Evolutionary conservation across 2,888 invertebrate genomes (phyloP), one percentile per base, ranked within the genome.

Genomic region (Deroplatys truncata): DNA sequence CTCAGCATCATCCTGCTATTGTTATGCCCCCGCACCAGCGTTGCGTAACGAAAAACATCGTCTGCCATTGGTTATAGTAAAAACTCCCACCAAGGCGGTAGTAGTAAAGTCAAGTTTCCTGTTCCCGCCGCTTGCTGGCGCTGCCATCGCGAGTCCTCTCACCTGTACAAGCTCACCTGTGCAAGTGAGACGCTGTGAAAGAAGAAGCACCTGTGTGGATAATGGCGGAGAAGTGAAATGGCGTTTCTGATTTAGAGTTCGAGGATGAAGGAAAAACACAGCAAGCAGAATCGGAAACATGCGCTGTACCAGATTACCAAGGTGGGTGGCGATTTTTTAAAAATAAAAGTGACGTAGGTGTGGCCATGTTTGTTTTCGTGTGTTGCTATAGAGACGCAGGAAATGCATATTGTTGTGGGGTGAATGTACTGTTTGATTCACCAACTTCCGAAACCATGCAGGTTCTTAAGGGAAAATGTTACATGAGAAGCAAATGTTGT

Each of bases 261-360:
- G 85, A 83, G 31, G 16, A 91, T 91, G 90, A 91, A 90, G 89
- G 90, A 90, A 84, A 90, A 89, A 82, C 84, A 88, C 83, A 83
- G 89, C 35, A 31, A 85, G n/a, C 85, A 43, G 28, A 89, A 90
- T 84, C 87, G 89, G 28, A 88, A 84, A 84, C 90, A 91, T 88
- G 96, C 97, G 91, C 94, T 97, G 90, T 96, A 95, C 93, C 97
- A 97, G 94, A 96, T 96, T 92, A 96, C 96, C 89, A 97, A 97
- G 96, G 97, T 97, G 91, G 92, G 91, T 85, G 43, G 3, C 2
- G 56, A 43, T 28, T 56, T 49, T 35, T 83, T 15, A 85, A 31
- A 85, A 31, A 31, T 85, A 35, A n/a, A 31, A 35, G 49, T 43
- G 49, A 35, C 5, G 85, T 29, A 43, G 43, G 85, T 20, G 35